Percentiles rank a stretch among this genome's conserved stretches.
These are phyloP conservation scores for Pseudoips prasinana DNA, from an alignment of 2,888 invertebrate species.

Conservation along the genomic window DNA sequence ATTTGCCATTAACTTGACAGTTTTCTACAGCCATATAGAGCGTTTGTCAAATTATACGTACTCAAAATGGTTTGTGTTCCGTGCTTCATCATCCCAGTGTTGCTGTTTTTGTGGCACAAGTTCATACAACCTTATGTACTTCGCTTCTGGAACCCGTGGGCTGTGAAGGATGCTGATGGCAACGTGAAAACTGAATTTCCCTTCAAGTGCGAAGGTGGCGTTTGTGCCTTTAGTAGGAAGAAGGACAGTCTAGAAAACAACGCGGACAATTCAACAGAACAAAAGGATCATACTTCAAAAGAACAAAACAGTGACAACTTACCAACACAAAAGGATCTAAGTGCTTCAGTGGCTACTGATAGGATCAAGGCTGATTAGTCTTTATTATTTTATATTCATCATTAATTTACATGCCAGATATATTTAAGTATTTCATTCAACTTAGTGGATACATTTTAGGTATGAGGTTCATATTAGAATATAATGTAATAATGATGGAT, in stretches of 20 bases:
- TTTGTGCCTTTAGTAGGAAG: conserved; percentile 65
- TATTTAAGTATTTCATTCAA: too few relatives aligned
- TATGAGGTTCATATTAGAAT: too few relatives aligned
- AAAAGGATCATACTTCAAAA: too few relatives aligned
- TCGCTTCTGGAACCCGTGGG: conserved; percentile 92
- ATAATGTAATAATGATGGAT: too few relatives aligned
- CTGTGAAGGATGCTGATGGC: conserved; percentile 83
- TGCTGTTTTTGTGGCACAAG: conserved; percentile 92
- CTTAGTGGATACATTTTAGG: too few relatives aligned
- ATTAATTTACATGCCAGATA: too few relatives aligned
- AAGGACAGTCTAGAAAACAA: conserved; percentile 27
- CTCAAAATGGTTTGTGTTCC: conserved; percentile 92
- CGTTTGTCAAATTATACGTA: too few relatives aligned
- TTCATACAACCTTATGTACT: conserved; percentile 91
- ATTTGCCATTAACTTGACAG: too few relatives aligned
- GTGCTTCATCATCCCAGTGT: conserved; percentile 91
- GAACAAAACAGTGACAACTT: conserved; percentile 28
- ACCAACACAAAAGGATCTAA: conserved; percentile 23
- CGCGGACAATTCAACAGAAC: conserved; percentile 22
- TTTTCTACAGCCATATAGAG: too few relatives aligned
- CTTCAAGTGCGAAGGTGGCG: conserved; percentile 82
- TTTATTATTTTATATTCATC: neutral
- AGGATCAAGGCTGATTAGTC: conserved; percentile 47
- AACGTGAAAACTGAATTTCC: conserved; percentile 83
- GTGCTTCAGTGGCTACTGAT: conserved; percentile 17